Base-by-base conservation (phyloP, 2,797 vertebrate species). In the Hemibagrus guttatus region DNA sequence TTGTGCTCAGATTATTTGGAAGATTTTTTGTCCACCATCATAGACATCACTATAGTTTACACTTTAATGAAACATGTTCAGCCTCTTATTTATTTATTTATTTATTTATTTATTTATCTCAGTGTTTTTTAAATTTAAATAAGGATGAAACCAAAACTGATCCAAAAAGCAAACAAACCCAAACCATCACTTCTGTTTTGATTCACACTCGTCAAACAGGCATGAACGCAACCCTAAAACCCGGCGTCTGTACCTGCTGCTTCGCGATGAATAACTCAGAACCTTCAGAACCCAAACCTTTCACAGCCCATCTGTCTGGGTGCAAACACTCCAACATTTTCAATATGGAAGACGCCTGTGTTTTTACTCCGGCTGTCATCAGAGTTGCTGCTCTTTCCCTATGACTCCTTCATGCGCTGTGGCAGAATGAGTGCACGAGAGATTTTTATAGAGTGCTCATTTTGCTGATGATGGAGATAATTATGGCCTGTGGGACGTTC, bases 401-500 rank as follows among this genome's bases (percentile, higher is more conserved):
- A 66, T 0, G 85, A 85, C 68, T 90, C 31, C 74, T 90, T 89
- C 80, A 89, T 90, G 87, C 85, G 87, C 42, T 75, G 59, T 84
- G 85, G 81, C 35, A 59, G 79, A 66, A 58, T 3, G 35, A 64
- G 59, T 64, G 39, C 79, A 64, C 3, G 26, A 52, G 39, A 52
- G 39, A 49, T 49, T 80, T 42, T 31, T 54, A 39, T 14, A 42
- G 13, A 31, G 23, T 17, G 31, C 42, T 80, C 78, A n/a, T 42
- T 88, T 84, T 85, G 11, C 26, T 66, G 28, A 84, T 92, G 93
- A 93, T 90, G 87, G 88, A 90, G 92, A 89, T 95, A 94, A 95
- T 95, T 94, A 94, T 90, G 93, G 91, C 91, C 90, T 89, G 90
- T 89, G 90, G 92, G 91, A 91, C 91, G 90, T 91, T 93, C 88